A percentile compares a stretch with the other conserved stretches of the same genome.
phyloP scores from a whole-genome alignment of 2,888 invertebrate species.

The Pachydiplax longipennis region DNA sequence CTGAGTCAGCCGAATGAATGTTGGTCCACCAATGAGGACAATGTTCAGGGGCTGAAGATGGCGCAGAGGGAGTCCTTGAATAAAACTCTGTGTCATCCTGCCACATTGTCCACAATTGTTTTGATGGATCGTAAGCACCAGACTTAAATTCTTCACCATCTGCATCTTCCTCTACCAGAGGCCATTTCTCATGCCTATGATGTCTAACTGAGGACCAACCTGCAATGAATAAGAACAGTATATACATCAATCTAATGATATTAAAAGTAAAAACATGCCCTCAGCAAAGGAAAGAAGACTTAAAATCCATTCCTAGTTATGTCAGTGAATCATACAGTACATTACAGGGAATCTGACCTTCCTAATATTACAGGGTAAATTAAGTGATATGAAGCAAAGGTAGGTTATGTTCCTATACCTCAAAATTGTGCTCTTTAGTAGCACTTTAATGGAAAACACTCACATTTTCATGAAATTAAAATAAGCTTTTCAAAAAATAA shows the following conservation, averaged over 20 bases:
- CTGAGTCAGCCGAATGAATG: background rate
- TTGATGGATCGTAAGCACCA: slow-evolving; percentile 10
- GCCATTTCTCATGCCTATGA: slow-evolving; percentile 78
- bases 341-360: too few species aligned
- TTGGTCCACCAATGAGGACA: slow-evolving; percentile 18
- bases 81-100: slow-evolving; percentile 4
- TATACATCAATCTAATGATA: slow-evolving; percentile 55
- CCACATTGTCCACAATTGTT: slow-evolving; percentile 11
- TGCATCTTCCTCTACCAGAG: slow-evolving; percentile 73
- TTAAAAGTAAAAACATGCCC: slow-evolving; percentile 45
- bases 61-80: background rate
- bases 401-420: too few species aligned
- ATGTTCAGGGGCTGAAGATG: slow-evolving; percentile 11
- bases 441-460: too few species aligned
- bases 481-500: too few species aligned
- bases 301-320: too few species aligned
- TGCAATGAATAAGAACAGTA: slow-evolving; percentile 51
- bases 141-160: slow-evolving; percentile 60
- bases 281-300: too few species aligned
- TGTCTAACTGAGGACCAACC: slow-evolving; percentile 82
- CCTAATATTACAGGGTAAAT: too few species aligned
- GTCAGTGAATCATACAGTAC: too few species aligned
- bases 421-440: too few species aligned
- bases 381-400: too few species aligned
- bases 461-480: too few species aligned